Evolutionary conservation across 2,888 invertebrate genomes (phyloP), one percentile per base, ranked within the genome.

Genomic region (Polyommatus iphigenia): DNA sequence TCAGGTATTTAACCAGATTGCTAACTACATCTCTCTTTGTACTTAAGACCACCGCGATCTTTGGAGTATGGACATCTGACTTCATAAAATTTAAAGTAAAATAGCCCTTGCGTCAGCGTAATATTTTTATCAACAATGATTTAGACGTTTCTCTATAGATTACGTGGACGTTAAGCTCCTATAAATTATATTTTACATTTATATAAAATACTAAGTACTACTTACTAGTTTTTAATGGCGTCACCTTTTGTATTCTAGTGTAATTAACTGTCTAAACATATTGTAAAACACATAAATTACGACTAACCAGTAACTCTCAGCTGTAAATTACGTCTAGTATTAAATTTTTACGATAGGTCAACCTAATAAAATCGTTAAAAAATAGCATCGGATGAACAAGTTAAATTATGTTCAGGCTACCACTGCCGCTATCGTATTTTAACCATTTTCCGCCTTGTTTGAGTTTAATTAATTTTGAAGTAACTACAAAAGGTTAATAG

Each of bases 401-500:
- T 82, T 85, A 87, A 88, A 88, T 87, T 88, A 89, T 88, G 85
- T 87, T 86, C 85, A 86, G 88, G 85, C 84, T 85, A 83, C 83
- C 83, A 29, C 29, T n/a, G 15, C 6, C 7, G 7, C 54, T 24
- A 50, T 50, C 75, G 50, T 75, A 50, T 75, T 75, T 75, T 24
- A 54, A 29, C 54, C 29, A 29, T 24, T 50, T 50, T 75, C 54
- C 29, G 54, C 85, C 87, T 90, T 91, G 88, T 93, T 93, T 91
- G 90, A 87, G 86, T 87, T 92, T 87, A 90, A 92, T 92, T 92
- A 92, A 92, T 91, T 90, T 89, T 88, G 90, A 91, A 89, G 84
- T 87, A 83, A 88, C 89, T 90, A 83, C 88, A 88, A 89, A 91
- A 88, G 85, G 84, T 86, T 87, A 83, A 84, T 84, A 84, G 86